Evolutionary conservation across 2,888 invertebrate genomes (phyloP).

Genomic region (Ariolimax columbianus): DNA sequence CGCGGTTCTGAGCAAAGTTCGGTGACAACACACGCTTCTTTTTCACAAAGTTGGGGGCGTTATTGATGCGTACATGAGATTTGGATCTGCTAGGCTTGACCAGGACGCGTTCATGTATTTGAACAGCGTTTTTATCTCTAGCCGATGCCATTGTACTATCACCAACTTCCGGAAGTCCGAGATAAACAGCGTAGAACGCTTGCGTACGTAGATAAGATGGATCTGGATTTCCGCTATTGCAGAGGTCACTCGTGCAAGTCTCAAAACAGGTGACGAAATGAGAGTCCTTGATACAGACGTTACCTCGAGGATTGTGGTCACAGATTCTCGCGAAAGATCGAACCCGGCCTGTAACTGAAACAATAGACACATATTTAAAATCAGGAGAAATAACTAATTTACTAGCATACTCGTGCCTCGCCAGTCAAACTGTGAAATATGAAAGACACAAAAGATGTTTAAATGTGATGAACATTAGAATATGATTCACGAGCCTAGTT

Average conservation of each 20-base stretch:
- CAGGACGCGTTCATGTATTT: background rate
- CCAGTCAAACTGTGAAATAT: too few relatives aligned
- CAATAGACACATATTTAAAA: background rate
- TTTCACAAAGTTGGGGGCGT: background rate
- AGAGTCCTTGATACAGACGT: slow-evolving; percentile 57
- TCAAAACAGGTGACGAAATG: slow-evolving; percentile 58
- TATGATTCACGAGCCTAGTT: too few relatives aligned
- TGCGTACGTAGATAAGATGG: slow-evolving; percentile 51
- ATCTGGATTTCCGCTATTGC: slow-evolving; percentile 58
- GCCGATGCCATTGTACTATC: background rate
- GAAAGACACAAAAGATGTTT: too few relatives aligned
- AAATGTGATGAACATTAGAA: too few relatives aligned
- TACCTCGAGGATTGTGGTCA: slow-evolving; percentile 57
- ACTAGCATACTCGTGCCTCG: too few relatives aligned
- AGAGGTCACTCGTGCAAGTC: slow-evolving; percentile 56
- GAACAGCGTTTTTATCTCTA: background rate
- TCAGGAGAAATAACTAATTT: too few relatives aligned
- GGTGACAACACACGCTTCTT: background rate
- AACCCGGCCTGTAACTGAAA: slow-evolving; percentile 54
- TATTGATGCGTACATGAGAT: background rate
- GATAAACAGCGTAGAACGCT: slow-evolving; percentile 74
- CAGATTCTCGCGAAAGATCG: slow-evolving; percentile 58
- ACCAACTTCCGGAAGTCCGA: background rate
- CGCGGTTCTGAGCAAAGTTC: background rate
- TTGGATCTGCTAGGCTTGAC: background rate